Base-by-base conservation (phyloP, 2,888 invertebrate species). In the Acrocyrtus sp. region DNA sequence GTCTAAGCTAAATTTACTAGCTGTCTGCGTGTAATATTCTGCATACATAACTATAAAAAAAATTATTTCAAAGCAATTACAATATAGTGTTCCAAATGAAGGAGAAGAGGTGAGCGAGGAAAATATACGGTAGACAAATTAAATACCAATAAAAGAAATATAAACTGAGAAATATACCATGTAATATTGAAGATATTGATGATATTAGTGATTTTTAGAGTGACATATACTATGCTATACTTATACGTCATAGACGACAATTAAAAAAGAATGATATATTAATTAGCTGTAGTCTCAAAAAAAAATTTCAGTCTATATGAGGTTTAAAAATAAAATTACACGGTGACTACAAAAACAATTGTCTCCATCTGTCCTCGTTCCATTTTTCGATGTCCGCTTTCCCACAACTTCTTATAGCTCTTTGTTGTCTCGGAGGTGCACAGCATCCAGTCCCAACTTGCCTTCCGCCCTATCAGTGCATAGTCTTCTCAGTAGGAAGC, bases 191-290 rank as follows among this genome's bases (percentile, higher is more conserved):
- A 51, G 53, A 68, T 41, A 61, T 50, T 61, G 70, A 63, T 56
- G 62, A 70, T 69, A 69, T 50, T 70, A 70, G 70, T 70, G 70
- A 70, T 70, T 70, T 70, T 51, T 70, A 70, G 70, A 45, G 57
- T 54, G 61, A 69, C 58, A 67, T 56, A 39, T 10, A 34, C 12
- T 45, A 29, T 12, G 22, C 21, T 50, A 66, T 61, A 56, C n/a
- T 41, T 41, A 48, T 57, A 15, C 41, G 56, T 41, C 50, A 67
- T 27, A 56, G 51, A 51, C 39, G 47, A 34, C 22, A 24, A 62
- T 51, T 48, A 62, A 39, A 61, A 60, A 60, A 61, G 54, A 34
- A 61, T 53, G 53, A 50, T 19, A 48, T 56, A 48, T 45, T 61
- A 69, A 51, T 57, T 70, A 70, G 70, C 39, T 70, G 63, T 70